Base-by-base conservation (phyloP, 2,888 invertebrate genomes). In the Caenorhabditis sp. region DNA sequence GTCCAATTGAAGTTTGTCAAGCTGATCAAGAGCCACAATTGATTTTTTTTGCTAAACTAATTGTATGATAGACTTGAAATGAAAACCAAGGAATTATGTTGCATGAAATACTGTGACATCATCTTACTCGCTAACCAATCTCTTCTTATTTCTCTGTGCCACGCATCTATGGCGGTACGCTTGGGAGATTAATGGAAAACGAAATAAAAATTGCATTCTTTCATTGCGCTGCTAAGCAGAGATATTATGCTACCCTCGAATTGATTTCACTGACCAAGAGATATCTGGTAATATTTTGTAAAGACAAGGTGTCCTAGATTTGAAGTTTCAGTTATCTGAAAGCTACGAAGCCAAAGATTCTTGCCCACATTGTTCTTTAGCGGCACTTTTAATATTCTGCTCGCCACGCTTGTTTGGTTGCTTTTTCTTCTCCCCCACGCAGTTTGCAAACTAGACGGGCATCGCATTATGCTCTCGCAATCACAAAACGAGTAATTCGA, bases 401-500 rank as follows among this genome's bases (percentile, higher is more conserved):
- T 65, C 13, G 53, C 35, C 50, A 41, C 48, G 13, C n/a, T n/a
- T n/a, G n/a, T n/a, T n/a, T n/a, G n/a, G n/a, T n/a, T n/a, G n/a
- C n/a, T n/a, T n/a, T n/a, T 30, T 56, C 1, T 43, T 48, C 4
- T 68, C 30, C 6, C 6, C 30, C 5, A 30, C 30, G 9, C 9
- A n/a, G n/a, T n/a, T n/a, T n/a, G n/a, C 2, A 26, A 58, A 22
- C 17, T 68, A 3, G 9, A 68, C 20, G 68, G 68, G 15, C 26
- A 50, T 52, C 41, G 48, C 5, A 50, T 68, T 5, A 55, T n/a
- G 11, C 7, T 58, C 11, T 26, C 41, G 17, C 68, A 68, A 20
- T 39, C 68, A 1, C 68, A 68, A 22, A 68, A 68, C 17, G 68
- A 68, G 22, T 68, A 59, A 24, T 68, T 68, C 24, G 52, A 59